These are phyloP conservation scores for Chondrosia reniformis DNA, from an alignment of 37 sponge, comb jelly and placozoan species.

Conservation along the genomic window DNA sequence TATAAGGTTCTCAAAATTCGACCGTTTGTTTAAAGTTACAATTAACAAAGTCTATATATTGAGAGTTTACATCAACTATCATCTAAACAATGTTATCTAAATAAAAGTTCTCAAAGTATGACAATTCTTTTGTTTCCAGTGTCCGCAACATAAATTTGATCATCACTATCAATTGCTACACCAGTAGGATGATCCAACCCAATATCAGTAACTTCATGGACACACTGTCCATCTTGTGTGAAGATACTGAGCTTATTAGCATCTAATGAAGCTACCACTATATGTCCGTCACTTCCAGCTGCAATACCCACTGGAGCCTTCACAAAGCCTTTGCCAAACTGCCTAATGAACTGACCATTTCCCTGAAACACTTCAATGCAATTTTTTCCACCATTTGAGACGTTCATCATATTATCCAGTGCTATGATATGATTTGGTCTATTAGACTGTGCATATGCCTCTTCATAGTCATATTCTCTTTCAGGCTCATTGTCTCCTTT, in stretches of 20 bases:
- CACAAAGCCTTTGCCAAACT: neutral
- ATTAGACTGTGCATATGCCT: too few species aligned
- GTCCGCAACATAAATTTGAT: neutral
- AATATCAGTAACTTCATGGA: neutral
- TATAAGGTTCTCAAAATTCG: too few species aligned
- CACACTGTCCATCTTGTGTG: neutral
- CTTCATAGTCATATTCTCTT: too few species aligned
- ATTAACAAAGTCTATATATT: too few species aligned
- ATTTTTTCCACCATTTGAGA: too few species aligned
- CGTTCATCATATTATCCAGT: too few species aligned
- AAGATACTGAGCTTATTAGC: neutral
- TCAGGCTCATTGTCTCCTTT: too few species aligned
- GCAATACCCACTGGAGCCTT: neutral
- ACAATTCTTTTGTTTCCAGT: neutral
- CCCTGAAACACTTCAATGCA: neutral
- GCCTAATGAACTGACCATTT: neutral
- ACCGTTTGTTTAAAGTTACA: too few species aligned
- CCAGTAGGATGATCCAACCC: slow-evolving; percentile 1
- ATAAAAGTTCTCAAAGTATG: neutral
- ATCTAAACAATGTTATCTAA: neutral
- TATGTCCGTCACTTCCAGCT: neutral
- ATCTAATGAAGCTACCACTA: neutral
- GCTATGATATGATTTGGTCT: too few species aligned
- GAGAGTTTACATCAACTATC: neutral
- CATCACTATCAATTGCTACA: neutral